A percentile compares a stretch with the other conserved stretches of the same genome.
Evolutionary conservation across 2,797 vertebrate species (phyloP).

Genomic region (Acanthurus lineatus): DNA sequence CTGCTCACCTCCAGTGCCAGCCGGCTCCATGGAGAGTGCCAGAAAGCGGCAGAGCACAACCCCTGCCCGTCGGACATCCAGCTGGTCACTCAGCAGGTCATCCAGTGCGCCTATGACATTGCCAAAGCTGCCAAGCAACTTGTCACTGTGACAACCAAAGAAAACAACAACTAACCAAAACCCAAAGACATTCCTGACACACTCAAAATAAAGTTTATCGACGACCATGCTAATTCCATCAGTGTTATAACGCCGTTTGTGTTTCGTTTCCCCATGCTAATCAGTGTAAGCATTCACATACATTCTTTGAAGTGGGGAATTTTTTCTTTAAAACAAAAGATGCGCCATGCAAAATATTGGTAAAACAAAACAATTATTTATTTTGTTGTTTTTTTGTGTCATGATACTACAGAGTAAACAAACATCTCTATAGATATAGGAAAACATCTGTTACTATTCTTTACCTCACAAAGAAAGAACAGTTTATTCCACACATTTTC

Average conservation of each 20-base stretch:
- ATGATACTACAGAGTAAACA: constrained; percentile 23
- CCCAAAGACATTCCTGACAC: constrained; percentile 62
- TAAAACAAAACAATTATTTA: constrained; percentile 51
- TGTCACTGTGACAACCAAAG: constrained; percentile 99
- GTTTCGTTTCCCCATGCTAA: constrained; percentile 83
- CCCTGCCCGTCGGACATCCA: constrained; percentile 89
- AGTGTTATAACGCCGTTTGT: constrained; percentile 85
- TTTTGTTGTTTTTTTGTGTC: constrained; percentile 41
- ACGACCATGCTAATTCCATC: constrained; percentile 56
- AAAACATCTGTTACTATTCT: constrained; percentile 35
- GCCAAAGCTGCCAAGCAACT: constrained; percentile 99
- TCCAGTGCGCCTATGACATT: constrained; percentile 99
- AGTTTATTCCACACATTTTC: constrained; percentile 36
- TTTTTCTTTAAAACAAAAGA: background rate
- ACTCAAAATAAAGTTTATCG: constrained; percentile 52
- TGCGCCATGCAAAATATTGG: constrained; percentile 37
- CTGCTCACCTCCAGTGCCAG: constrained; percentile 96
- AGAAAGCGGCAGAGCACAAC: constrained; percentile 89
- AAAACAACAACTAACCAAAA: constrained; percentile 89
- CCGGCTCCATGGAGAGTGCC: constrained; percentile 95
- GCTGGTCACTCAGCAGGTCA: constrained; percentile 98
- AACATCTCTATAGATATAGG: constrained; percentile 30
- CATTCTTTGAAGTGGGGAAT: constrained; percentile 40
- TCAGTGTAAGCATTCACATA: constrained; percentile 59
- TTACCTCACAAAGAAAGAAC: constrained; percentile 54